Base-by-base conservation (phyloP, 1,140 invertebrate species). In the Euborellia annulipes region DNA sequence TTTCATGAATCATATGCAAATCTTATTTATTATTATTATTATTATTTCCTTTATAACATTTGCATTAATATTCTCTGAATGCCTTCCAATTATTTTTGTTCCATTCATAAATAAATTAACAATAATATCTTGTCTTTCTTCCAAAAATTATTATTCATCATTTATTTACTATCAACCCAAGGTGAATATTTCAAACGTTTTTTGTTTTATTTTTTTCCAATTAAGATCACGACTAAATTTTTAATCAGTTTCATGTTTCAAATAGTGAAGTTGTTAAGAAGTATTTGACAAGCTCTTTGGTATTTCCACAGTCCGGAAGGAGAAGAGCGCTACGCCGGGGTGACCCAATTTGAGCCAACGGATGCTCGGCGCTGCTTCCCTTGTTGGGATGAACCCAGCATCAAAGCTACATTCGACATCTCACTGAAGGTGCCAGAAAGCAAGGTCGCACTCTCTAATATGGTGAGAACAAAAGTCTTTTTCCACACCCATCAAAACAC, bases 361-460 rank as follows among this genome's bases (percentile, higher is more conserved):
- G 88, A 94, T 75, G 92, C 91, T 14, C 70, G 92, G 43, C 68
- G 85, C 51, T 91, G 89, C 58, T 96, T 98, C 58, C 92, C 93
- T 7, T 96, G 92, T 63, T 97, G 90, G 90, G 93, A 97, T 66
- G 93, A 97, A 62, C 93, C 93, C 30, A 85, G 88, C 9, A 72
- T 90, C 7, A 98, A 97, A 65, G 85, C 91, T 3, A 91, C 87
- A 2, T 98, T 97, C 70, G 82, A 92, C 61, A 83, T 98, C 39
- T 81, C 79, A 0, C 63, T 97, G 3, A 71, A 79, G 51, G 82
- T 89, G 45, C 84, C 85, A 2, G 66, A 71, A 44, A 71, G 79
- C 54, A 69, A 79, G 48, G 79, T 87, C 6, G 87, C 86, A 21
- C 67, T 97, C 16, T 96, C 91, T 8, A 98, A 97, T 61, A 96